Conservation (phyloP, 2,797 vertebrate species). For the Babyrousa celebensis region DNA sequence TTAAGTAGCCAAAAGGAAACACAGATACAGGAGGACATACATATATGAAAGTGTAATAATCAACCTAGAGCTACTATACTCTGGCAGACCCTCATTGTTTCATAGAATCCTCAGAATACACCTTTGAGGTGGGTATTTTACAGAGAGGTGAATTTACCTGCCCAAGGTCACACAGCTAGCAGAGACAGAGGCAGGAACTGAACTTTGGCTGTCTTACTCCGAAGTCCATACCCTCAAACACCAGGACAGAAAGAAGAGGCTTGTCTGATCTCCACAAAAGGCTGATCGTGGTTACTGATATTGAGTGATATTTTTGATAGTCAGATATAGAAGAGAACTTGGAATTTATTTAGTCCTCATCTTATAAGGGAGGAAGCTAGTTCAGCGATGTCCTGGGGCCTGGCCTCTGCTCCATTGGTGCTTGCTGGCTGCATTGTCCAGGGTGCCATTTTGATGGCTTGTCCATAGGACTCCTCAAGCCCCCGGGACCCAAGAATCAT, state of each 20-base stretch:
- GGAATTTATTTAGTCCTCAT: background rate
- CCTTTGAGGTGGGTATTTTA: background rate
- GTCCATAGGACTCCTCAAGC: background rate
- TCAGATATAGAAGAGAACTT: background rate
- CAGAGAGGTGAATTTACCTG: background rate
- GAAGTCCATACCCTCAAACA: background rate
- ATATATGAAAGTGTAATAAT: background rate
- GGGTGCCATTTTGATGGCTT: background rate
- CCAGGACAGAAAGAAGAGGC: background rate
- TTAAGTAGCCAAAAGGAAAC: constrained; percentile 31
- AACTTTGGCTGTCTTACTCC: background rate
- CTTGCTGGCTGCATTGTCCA: background rate
- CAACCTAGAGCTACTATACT: background rate
- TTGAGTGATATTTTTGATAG: background rate
- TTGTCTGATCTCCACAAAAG: background rate
- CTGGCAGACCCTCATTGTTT: background rate
- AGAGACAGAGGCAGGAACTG: background rate
- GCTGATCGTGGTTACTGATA: too few species aligned
- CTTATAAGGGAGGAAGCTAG: background rate
- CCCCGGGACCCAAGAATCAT: background rate
- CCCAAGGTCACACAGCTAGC: background rate
- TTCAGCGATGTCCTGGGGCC: background rate
- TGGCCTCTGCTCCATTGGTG: background rate
- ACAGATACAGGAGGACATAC: background rate
- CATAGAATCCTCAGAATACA: background rate